Conservation (phyloP, 1,140 invertebrate species). For the Ceratosolen solmsi region DNA sequence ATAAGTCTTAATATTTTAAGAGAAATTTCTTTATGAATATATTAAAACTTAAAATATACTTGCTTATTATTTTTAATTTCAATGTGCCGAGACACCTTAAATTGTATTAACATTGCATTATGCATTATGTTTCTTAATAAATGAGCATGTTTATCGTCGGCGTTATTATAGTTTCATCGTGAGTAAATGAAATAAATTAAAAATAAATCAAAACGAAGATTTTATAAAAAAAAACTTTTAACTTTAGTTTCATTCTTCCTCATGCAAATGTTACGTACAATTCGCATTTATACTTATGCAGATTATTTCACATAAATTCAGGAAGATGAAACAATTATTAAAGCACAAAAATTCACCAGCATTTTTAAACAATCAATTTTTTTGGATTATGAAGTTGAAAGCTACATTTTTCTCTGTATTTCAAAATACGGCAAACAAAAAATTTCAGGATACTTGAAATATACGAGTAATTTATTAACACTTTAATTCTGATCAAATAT, state of each 20-base stretch:
- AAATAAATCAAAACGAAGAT: conserved; percentile 30
- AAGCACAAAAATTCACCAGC: not conserved
- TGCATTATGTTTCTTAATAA: not conserved
- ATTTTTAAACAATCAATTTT: conserved; percentile 20
- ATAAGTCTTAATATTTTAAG: not conserved
- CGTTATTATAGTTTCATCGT: conserved; percentile 7
- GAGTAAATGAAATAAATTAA: conserved; percentile 19
- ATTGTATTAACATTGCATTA: not conserved
- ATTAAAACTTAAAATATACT: not conserved
- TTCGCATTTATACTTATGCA: conserved; percentile 26
- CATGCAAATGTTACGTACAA: conserved; percentile 18
- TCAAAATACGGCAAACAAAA: not conserved
- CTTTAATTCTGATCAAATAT: not conserved
- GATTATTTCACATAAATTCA: conserved; percentile 20
- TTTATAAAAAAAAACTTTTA: conserved; percentile 23
- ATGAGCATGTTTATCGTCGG: not conserved
- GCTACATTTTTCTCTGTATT: not conserved
- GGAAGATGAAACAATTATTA: conserved; percentile 26
- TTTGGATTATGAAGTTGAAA: not conserved
- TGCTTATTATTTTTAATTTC: not conserved
- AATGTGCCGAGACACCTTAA: not conserved
- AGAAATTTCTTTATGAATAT: not conserved
- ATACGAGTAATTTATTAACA: not conserved
- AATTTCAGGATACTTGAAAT: not conserved
- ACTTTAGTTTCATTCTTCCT: conserved; percentile 12